A percentile compares a stretch with the other conserved stretches of the same genome.
These are phyloP conservation scores for Diabrotica virgifera DNA, from an alignment of 1,140 invertebrate genomes.

Conservation along the genomic window DNA sequence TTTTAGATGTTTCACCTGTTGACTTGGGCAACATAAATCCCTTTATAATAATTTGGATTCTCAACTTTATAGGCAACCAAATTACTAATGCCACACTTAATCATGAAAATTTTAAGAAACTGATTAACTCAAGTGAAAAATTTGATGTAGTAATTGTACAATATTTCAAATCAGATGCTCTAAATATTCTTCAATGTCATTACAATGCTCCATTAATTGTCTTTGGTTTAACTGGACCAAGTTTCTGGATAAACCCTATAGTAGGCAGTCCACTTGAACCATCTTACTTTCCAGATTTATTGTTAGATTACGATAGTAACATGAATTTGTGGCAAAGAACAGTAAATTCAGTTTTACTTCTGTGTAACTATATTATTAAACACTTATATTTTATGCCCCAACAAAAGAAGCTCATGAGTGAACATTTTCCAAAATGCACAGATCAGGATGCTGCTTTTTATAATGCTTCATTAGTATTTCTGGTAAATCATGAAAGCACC, in stretches of 20 bases:
- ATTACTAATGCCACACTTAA: constrained; percentile 9
- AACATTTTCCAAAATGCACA: constrained; percentile 48
- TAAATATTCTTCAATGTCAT: constrained; percentile 24
- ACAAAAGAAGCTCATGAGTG: constrained; percentile 42
- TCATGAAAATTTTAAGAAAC: constrained; percentile 20
- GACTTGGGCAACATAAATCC: not conserved
- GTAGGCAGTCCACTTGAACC: constrained; percentile 45
- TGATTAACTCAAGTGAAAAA: constrained; percentile 29
- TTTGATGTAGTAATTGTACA: constrained; percentile 37
- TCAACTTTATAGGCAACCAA: not conserved
- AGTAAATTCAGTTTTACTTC: constrained; percentile 39
- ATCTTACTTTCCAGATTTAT: constrained; percentile 44
- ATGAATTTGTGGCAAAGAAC: constrained; percentile 51
- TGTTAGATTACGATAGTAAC: constrained; percentile 31
- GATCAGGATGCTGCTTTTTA: constrained; percentile 48
- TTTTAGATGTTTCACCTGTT: too few species aligned
- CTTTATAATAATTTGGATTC: not conserved
- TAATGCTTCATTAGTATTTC: constrained; percentile 49
- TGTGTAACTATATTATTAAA: constrained; percentile 8
- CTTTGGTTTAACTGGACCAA: constrained; percentile 41
- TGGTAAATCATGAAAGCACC: constrained; percentile 42
- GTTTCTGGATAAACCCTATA: constrained; percentile 23
- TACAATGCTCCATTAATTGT: constrained; percentile 32
- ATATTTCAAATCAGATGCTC: constrained; percentile 29
- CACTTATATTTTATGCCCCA: constrained; percentile 36